Evolutionary conservation across 1,140 invertebrate genomes (phyloP), one percentile per base, ranked within the genome.

Genomic region (Triops longicaudatus): DNA sequence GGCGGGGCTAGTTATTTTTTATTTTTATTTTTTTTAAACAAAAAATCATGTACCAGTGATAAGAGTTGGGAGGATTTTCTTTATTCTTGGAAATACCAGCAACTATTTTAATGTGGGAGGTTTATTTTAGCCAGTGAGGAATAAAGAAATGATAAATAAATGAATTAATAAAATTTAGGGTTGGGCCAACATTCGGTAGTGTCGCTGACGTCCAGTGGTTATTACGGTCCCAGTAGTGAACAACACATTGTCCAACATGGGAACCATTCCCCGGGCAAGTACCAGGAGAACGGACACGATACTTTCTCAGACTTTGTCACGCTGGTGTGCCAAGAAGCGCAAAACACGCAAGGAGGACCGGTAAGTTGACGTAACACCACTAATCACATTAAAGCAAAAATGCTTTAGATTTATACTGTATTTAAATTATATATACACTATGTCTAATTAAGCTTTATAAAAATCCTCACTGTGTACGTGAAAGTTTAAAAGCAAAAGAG

Each of bases 271-370:
- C 88, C 90, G 78, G 89, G 89, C 73, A 92, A 92, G 83, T 93
- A 93, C 81, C 91, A 92, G 37, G 91, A 93, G 81, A 92, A 92
- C 81, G 90, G 91, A 42, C 92, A 95, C 83, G 95, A 97, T 84
- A 95, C 93, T 0, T 89, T 98, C 76, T 93, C 94, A 0, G 96
- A 98, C 85, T 98, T 97, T 85, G 96, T 98, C 42, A 97, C 95
- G 42, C 94, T 98, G 81, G 96, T 98, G 72, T 98, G 95, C 83
- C 95, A 97, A 85, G 95, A 97, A 85, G 91, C 92, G 71, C 91
- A 93, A 81, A 91, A 91, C 80, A 91, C 91, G 80, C 91, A 92
- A 85, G 92, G 93, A 87, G 83, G 82, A 80, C 50, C 22, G 26
- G 17, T 5, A 28, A 72, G 37, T 17, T 79, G 75, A 27, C 41